Conservation (phyloP, 2,797 vertebrate genomes). For the Bovichtus diacanthus region DNA sequence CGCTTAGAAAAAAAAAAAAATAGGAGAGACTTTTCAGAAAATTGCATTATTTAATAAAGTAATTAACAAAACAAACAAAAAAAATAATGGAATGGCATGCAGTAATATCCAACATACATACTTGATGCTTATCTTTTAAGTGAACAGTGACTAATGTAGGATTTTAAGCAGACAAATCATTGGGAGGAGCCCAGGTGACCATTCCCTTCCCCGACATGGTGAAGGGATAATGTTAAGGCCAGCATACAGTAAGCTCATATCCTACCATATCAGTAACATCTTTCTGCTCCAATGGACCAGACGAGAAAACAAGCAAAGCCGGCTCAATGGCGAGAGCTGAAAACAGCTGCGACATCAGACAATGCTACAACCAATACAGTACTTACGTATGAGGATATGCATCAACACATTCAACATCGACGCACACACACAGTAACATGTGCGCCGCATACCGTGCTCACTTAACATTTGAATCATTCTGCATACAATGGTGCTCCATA, state of each 20-base stretch:
- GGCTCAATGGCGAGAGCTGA: conserved; percentile 65
- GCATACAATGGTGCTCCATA: conserved; percentile 61
- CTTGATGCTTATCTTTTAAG: conserved; percentile 61
- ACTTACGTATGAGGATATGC: conserved; percentile 71
- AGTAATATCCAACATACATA: conserved; percentile 73
- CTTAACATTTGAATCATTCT: conserved; percentile 58
- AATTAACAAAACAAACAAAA: conserved; percentile 58
- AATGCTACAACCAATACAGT: conserved; percentile 75
- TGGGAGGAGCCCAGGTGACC: conserved; percentile 28
- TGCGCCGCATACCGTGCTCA: conserved; percentile 45
- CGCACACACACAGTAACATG: conserved; percentile 17
- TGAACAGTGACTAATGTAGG: conserved; percentile 57
- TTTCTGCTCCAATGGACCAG: conserved; percentile 59
- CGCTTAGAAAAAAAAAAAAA: conserved; percentile 14
- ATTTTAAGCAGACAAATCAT: conserved; percentile 46
- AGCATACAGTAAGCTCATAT: conserved; percentile 62
- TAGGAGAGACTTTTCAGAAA: conserved; percentile 63
- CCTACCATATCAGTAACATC: conserved; percentile 58
- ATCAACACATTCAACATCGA: conserved; percentile 61
- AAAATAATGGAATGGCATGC: conserved; percentile 73
- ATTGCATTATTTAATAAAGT: conserved; percentile 79
- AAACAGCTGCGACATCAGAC: conserved; percentile 45
- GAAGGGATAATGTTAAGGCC: conserved; percentile 17
- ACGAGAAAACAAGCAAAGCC: conserved; percentile 73
- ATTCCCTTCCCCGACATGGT: conserved; percentile 21